These are phyloP conservation scores for Gryllus bimaculatus DNA, from an alignment of 1,140 invertebrate genomes.

Conservation along the genomic window DNA sequence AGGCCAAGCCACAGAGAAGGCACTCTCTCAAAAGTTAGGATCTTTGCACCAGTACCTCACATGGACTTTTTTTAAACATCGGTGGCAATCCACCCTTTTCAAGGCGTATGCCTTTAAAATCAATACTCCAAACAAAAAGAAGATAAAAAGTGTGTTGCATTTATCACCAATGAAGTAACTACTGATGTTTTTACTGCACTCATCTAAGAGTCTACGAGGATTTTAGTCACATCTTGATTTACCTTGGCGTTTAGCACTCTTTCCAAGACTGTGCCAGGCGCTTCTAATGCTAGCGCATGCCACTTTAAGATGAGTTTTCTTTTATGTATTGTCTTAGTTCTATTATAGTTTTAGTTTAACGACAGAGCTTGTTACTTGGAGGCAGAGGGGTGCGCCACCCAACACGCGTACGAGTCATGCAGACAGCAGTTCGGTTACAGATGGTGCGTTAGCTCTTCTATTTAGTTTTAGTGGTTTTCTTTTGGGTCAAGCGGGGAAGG, in stretches of 20 bases:
- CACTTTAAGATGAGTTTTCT: constrained; percentile 12
- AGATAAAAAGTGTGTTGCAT: not conserved
- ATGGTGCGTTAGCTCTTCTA: constrained; percentile 9
- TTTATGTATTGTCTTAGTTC: constrained; percentile 10
- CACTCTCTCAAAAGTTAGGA: not conserved
- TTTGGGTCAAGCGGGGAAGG: constrained; percentile 21
- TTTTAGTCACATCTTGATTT: constrained; percentile 17
- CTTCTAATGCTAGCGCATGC: constrained; percentile 18
- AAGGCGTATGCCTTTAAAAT: constrained; percentile 6
- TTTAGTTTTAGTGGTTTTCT: constrained; percentile 16
- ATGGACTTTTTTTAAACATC: not conserved
- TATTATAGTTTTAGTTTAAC: constrained; percentile 25
- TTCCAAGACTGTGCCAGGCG: constrained; percentile 13
- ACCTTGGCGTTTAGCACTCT: constrained; percentile 17
- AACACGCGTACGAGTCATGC: constrained; percentile 15
- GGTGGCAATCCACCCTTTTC: not conserved
- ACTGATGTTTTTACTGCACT: constrained; percentile 11
- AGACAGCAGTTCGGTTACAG: constrained; percentile 12
- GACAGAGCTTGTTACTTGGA: constrained; percentile 37
- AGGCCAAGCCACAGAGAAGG: too few relatives aligned
- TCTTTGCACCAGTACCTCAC: not conserved
- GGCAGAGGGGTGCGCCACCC: constrained; percentile 33
- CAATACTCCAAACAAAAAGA: not conserved
- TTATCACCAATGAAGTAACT: constrained; percentile 9
- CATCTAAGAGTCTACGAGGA: constrained; percentile 7